phyloP scores from a whole-genome alignment of 2,113 vertebrate species.

The Gnathonemus echidnorhynchus region DNA sequence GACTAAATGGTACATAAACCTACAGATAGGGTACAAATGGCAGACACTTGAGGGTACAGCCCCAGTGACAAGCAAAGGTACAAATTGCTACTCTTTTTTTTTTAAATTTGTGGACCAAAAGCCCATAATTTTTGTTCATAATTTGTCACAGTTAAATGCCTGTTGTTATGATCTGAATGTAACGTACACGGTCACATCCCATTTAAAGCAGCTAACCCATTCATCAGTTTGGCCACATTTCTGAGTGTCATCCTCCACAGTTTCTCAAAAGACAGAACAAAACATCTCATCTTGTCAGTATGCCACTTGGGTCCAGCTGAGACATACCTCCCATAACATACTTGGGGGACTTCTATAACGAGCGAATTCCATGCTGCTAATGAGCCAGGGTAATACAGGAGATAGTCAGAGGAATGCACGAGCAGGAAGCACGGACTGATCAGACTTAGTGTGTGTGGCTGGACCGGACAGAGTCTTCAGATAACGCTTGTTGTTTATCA shows the following conservation, averaged over 20 bases:
- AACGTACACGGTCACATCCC: background rate
- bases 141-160: background rate
- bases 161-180: background rate
- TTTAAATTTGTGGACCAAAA: background rate
- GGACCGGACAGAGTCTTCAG: background rate
- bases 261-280: background rate
- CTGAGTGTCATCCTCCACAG: background rate
- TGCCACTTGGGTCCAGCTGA: background rate
- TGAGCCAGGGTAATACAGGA: background rate
- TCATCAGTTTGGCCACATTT: background rate
- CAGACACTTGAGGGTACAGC: background rate
- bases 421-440: background rate
- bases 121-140: background rate
- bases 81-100: background rate
- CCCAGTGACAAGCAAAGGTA: background rate
- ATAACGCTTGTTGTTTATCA: background rate
- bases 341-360: background rate
- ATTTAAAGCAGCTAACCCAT: background rate
- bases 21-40: background rate
- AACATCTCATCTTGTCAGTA: background rate
- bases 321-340: background rate
- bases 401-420: background rate
- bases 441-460: background rate
- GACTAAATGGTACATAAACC: background rate
- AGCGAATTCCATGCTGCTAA: slow-evolving; percentile 1